Base-by-base conservation (phyloP, 64 coral and sea anemone genomes). In the Montipora foliosa region DNA sequence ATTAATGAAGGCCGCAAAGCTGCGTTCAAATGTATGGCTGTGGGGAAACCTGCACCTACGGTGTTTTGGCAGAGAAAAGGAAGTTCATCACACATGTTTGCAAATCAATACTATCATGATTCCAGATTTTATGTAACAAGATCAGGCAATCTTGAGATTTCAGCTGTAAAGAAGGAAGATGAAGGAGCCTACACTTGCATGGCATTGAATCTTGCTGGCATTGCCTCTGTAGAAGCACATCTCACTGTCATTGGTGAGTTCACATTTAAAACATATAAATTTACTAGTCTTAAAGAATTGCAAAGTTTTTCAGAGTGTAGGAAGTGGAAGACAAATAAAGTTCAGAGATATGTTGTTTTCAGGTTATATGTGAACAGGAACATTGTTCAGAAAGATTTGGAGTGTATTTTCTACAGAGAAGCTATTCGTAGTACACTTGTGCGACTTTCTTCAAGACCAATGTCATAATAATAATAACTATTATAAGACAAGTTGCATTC, bases 21-120 rank as follows among this genome's bases (percentile, higher is more conserved):
- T 4, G 88, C 49, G 4, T 97, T 97, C 21, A 81, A 55, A 47
- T 97, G 96, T 25, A 8, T 47, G 4, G 93, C 96, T 8, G 47
- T 57, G 20, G 96, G 96, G 2, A 48, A 72, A 14, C 96, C 96
- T 15, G 76, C 48, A 3, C 93, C 96, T 8, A 91, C 71, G 49
- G 84, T 97, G 13, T 95, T 97, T 78, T 97, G 96, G 96, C 71
- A 94, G 10, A 83, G n/a, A 70, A 69, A 84, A 24, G 74, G 89
- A 84, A 5, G 8, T 1, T 67, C 81, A 47, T 53, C 24, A 2
- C 49, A 77, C 4, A 97, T 97, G 95, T 97, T 97, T 49, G 92
- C 95, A 19, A 61, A 76, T 94, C 20, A 89, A 29, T 57, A 57
- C 53, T 57, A 57, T 57, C 11, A 48, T 68, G 7, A 73, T 48